Evolutionary conservation across 2,797 vertebrate genomes (phyloP).

Genomic region (Acridotheres tristis): DNA sequence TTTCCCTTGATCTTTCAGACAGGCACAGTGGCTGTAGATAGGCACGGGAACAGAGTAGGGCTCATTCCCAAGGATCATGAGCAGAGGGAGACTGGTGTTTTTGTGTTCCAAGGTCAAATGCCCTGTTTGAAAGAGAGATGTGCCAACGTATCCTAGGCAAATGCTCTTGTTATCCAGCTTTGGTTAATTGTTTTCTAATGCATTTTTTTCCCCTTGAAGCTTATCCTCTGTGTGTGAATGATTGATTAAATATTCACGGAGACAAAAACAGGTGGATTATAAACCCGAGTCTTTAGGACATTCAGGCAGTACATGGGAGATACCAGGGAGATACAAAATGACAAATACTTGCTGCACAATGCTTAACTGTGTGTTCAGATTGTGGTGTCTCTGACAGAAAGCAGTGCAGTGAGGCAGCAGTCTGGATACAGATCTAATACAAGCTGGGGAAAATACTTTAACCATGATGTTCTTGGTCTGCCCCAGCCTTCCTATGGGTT

Average conservation of each 20-base stretch:
- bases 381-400: background rate
- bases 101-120: background rate
- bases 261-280: background rate
- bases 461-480: accelerated
- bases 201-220: background rate
- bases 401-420: background rate
- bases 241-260: background rate
- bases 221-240: background rate
- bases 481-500: background rate
- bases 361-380: background rate
- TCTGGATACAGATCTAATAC: background rate
- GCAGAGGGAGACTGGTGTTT: background rate
- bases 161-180: background rate
- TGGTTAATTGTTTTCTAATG: background rate
- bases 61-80: background rate
- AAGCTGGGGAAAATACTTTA: background rate
- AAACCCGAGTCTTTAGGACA: background rate
- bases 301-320: background rate
- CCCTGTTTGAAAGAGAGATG: background rate
- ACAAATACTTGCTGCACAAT: background rate
- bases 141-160: background rate
- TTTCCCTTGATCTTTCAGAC: background rate
- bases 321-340: background rate
- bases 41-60: background rate
- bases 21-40: background rate